Base-by-base conservation (phyloP, 2,797 vertebrate species). In the Threskiornis aethiopicus region DNA sequence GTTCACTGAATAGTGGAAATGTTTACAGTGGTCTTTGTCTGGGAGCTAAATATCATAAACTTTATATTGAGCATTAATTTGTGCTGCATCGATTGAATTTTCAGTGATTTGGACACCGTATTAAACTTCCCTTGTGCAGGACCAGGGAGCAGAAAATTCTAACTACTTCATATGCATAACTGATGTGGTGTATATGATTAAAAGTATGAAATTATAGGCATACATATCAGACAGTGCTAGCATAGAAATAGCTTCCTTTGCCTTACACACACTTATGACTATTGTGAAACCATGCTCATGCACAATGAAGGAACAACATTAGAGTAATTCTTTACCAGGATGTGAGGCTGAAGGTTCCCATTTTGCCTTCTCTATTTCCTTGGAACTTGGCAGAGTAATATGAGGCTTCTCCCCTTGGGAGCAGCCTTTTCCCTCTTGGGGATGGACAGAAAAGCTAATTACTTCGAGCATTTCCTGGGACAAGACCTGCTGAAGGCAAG, bases 11-110 rank as follows among this genome's bases (percentile, higher is more conserved):
- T 95, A 93, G 92, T 91, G 94, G 47, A 93, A 97, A 92, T 84
- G 39, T 96, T 97, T 96, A 82, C 42, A 95, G 81, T 80, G 54
- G 51, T 62, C 66, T 97, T 84, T 94, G 55, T 94, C 91, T 95
- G 80, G 65, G 52, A 96, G 69, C 61, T 93, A 96, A 94, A 96
- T 96, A 90, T 95, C 91, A 84, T 95, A 94, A 97, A 97, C 79
- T 92, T 96, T 67, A 59, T 90, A 78, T 87, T 96, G 95, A 96
- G 75, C 93, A 95, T 96, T 97, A 97, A 96, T 95, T 97, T 97
- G 70, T 52, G 92, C 80, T 83, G n/a, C 47, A 92, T 95, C 96
- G 96, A 83, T 92, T 97, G 95, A 95, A 90, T 97, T 98, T 95
- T 92, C 84, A 91, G 82, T 79, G 91, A 89, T 92, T 96, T 97